Conservation (phyloP, 23 tunicate genomes). For the Oikopleura dioica region DNA sequence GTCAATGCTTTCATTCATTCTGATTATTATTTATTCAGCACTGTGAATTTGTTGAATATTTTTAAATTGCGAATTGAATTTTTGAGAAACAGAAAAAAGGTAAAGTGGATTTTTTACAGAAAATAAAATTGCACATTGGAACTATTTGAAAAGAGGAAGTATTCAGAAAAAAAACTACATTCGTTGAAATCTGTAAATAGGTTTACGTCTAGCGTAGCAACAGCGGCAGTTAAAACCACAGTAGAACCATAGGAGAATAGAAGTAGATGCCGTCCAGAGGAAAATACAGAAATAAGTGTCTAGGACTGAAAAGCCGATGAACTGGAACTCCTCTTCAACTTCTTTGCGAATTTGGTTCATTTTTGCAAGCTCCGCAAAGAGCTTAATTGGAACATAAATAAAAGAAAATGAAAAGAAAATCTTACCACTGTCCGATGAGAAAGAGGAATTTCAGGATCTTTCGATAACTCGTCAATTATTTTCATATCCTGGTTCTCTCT, state of each 20-base stretch:
- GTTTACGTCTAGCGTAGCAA: constrained; percentile 1
- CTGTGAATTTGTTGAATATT: no score
- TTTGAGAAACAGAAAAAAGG: no score
- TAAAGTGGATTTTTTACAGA: no score
- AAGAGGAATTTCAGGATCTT: no score
- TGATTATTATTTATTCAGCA: no score
- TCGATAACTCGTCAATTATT: background rate
- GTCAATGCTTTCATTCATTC: no score
- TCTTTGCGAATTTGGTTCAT: background rate
- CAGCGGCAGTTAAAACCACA: background rate
- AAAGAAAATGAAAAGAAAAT: background rate
- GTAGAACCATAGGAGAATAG: background rate
- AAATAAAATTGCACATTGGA: no score
- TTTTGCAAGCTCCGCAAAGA: background rate
- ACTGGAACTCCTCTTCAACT: background rate
- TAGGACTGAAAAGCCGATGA: background rate
- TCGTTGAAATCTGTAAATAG: background rate
- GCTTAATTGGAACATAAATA: background rate
- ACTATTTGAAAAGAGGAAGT: no score
- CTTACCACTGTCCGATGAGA: no score
- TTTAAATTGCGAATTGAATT: no score
- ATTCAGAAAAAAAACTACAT: no score
- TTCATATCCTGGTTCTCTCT: no score
- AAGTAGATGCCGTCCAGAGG: background rate
- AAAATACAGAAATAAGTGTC: background rate